Base-by-base conservation (phyloP, 92 coral and sea anemone genomes). In the Siderastrea siderea region DNA sequence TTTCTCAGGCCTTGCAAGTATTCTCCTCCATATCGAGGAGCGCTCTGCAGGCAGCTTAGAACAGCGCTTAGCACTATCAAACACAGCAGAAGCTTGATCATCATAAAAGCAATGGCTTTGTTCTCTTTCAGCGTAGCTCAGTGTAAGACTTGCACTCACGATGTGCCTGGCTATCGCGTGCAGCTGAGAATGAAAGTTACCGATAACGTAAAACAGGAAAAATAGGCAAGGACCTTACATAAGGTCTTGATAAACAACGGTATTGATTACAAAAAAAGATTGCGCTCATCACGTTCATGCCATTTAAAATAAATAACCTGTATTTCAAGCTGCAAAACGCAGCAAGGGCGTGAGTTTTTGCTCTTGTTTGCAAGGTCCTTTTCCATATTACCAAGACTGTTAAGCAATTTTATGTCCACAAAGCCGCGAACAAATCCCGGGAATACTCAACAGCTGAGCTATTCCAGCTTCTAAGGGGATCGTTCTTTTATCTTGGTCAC, bases 21-120 rank as follows among this genome's bases (percentile, higher is more conserved):
- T 44, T 44, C 51, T 16, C 51, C 4, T 44, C 46, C 45, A 38
- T 44, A 10, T 47, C 46, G 50, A 11, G 51, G 16, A 2, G 73
- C 73, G 51, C 51, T 44, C 5, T 68, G 47, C 12, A 12, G 50
- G 73, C 73, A 68, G 51, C 73, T 10, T 5, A 68, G 15, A 5
- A n/a, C 73, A 44, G 47, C n/a, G 44, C 48, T 4, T 14, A 68
- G 73, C 73, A 68, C 73, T 45, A 68, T 68, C 73, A 68, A 47
- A 2, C 16, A 46, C 46, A 44, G 15, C 4, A 47, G 16, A 68
- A 9, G 50, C 13, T 68, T 68, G 2, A 3, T 44, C 73, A 68
- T 68, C 16, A 3, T 19, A 16, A 19, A 61, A 13, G 14, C 66
- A 15, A 61, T 3, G 3, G 3, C 16, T 61, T 5, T 13, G 17